Evolutionary conservation across 1,140 invertebrate species (phyloP).

Genomic region (Drosophila chauvacae): DNA sequence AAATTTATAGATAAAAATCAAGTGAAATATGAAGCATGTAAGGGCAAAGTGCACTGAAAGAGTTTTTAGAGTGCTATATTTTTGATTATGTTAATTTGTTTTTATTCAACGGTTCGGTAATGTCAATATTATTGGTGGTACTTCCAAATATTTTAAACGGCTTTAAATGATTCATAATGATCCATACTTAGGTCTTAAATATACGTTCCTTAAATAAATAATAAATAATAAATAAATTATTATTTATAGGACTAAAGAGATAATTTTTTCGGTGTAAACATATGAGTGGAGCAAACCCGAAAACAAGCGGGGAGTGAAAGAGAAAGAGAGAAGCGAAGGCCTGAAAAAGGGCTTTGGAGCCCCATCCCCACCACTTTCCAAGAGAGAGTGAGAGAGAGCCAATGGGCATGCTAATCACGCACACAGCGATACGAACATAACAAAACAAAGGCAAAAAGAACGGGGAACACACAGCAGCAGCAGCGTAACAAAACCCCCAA

Average conservation of each 20-base stretch:
- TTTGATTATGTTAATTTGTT: no score
- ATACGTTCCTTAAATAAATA: no score
- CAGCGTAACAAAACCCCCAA: constrained; percentile 26
- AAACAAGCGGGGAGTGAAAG: constrained; percentile 3
- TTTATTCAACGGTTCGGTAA: no score
- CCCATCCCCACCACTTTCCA: neutral
- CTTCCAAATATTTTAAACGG: no score
- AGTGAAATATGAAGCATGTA: constrained; percentile 28
- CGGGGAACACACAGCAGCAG: constrained; percentile 30
- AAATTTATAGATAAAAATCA: constrained; percentile 67
- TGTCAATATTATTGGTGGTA: no score
- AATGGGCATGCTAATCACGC: constrained; percentile 70
- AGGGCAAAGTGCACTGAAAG: neutral
- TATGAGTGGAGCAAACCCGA: constrained; percentile 14
- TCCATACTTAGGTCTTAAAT: no score
- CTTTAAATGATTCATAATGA: neutral
- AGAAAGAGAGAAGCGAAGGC: constrained; percentile 1
- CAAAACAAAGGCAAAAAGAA: constrained; percentile 38
- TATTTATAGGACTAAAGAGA: no score
- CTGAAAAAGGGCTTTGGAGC: constrained; percentile 36
- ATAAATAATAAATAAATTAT: neutral
- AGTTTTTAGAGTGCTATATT: neutral
- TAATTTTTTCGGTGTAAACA: neutral
- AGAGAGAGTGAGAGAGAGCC: constrained; percentile 23
- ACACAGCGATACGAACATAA: constrained; percentile 34